phyloP scores from a whole-genome alignment of 1,140 invertebrate species.

The Drosophila tani region DNA sequence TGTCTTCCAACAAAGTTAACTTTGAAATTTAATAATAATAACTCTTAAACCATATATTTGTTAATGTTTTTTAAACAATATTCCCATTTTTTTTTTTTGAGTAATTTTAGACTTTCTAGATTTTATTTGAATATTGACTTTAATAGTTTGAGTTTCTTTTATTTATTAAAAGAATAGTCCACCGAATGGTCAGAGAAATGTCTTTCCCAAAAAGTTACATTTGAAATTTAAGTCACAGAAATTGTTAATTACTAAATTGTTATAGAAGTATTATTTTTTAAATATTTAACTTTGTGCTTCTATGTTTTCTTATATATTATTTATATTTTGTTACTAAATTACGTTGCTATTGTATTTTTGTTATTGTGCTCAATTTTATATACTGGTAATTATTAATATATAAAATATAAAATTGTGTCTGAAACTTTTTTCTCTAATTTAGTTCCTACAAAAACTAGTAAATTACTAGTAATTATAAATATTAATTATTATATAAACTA shows the following conservation, averaged over 20 bases:
- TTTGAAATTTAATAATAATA: too few relatives aligned
- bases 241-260: too few relatives aligned
- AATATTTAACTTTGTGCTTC: background rate
- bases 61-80: background rate
- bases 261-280: too few relatives aligned
- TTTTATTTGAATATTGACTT: background rate
- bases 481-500: too few relatives aligned
- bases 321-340: too few relatives aligned
- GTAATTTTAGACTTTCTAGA: background rate
- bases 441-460: background rate
- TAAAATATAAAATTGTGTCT: background rate
- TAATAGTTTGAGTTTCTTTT: background rate
- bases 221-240: background rate
- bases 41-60: too few relatives aligned
- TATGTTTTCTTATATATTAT: too few relatives aligned
- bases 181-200: background rate
- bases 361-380: background rate
- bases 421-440: too few relatives aligned
- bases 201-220: background rate
- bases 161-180: background rate
- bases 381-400: background rate
- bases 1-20: background rate
- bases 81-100: background rate
- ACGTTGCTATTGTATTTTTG: background rate
- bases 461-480: background rate